Percentiles rank a stretch among this genome's conserved stretches.
Conservation (phyloP, 2,113 vertebrate genomes). For the Sterna hirundo region DNA sequence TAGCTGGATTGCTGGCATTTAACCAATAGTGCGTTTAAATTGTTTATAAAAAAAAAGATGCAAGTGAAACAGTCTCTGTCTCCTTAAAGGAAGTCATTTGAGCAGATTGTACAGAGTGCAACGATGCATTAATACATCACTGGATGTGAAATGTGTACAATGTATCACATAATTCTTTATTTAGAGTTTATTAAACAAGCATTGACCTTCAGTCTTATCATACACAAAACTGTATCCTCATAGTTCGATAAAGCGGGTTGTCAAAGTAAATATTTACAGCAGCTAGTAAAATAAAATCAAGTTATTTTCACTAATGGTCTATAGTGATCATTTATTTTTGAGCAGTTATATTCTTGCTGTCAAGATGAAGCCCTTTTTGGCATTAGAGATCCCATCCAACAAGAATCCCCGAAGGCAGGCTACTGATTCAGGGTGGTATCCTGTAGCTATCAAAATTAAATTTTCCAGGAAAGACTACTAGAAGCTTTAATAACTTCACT, state of each 20-base stretch:
- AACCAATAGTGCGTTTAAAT: neutral
- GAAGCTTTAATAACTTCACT: neutral
- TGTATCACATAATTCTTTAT: conserved; percentile 60
- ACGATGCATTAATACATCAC: conserved; percentile 4
- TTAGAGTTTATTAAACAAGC: conserved; percentile 59
- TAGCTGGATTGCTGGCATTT: neutral
- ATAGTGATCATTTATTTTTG: conserved; percentile 30
- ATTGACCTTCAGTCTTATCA: conserved; percentile 49
- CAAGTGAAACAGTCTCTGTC: neutral
- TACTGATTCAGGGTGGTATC: neutral
- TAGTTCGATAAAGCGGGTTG: conserved; percentile 20
- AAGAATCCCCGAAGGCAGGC: neutral
- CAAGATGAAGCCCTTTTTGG: neutral
- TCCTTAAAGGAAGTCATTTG: neutral
- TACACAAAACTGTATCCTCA: conserved; percentile 22
- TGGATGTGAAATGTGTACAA: conserved; percentile 34
- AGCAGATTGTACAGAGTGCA: conserved; percentile 36
- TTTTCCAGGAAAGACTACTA: neutral
- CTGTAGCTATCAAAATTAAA: neutral
- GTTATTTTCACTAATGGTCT: conserved; percentile 54
- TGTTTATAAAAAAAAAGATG: neutral
- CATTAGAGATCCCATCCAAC: neutral
- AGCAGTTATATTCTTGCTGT: neutral
- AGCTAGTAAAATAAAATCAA: conserved; percentile 51
- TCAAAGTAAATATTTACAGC: conserved; percentile 60